phyloP scores from a whole-genome alignment of 2,113 vertebrate genomes.

The Periophthalmus modestus region DNA sequence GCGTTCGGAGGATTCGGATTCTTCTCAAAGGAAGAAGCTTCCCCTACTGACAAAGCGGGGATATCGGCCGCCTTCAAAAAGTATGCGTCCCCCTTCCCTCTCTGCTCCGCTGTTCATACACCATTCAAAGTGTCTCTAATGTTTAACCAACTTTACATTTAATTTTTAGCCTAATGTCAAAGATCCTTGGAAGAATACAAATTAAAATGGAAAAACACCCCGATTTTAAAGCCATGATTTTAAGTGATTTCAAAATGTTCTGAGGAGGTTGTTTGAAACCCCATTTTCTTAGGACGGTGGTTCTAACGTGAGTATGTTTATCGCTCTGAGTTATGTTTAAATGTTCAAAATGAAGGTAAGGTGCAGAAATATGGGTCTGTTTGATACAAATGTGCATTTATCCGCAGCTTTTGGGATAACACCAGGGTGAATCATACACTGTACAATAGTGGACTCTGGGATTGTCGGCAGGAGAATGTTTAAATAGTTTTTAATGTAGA shows the following conservation, averaged over 20 bases:
- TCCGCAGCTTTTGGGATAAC: not conserved
- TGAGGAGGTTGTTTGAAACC: constrained; percentile 71
- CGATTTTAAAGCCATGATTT: constrained; percentile 37
- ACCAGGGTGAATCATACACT: not conserved
- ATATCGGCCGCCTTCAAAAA: constrained; percentile 80
- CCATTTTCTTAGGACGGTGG: constrained; percentile 65
- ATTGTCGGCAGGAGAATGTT: no score
- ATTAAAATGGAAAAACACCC: constrained; percentile 63
- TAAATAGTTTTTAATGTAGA: no score
- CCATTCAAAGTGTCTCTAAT: constrained; percentile 17
- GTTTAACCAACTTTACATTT: constrained; percentile 60
- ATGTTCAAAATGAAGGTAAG: not conserved
- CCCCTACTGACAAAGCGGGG: constrained; percentile 62
- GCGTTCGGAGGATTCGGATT: constrained; percentile 75
- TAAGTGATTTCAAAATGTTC: constrained; percentile 65
- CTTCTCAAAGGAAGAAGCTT: constrained; percentile 76
- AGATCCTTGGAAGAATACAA: constrained; percentile 68
- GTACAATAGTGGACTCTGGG: no score
- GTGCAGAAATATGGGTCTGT: not conserved
- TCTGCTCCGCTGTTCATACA: not conserved
- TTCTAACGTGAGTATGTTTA: constrained; percentile 58
- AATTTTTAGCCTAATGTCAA: constrained; percentile 70
- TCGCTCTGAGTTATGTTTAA: constrained; percentile 23
- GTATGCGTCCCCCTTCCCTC: constrained; percentile 59
- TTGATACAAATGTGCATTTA: not conserved